Evolutionary conservation across 2,888 invertebrate genomes (phyloP).

Genomic region (Lithophane socia): DNA sequence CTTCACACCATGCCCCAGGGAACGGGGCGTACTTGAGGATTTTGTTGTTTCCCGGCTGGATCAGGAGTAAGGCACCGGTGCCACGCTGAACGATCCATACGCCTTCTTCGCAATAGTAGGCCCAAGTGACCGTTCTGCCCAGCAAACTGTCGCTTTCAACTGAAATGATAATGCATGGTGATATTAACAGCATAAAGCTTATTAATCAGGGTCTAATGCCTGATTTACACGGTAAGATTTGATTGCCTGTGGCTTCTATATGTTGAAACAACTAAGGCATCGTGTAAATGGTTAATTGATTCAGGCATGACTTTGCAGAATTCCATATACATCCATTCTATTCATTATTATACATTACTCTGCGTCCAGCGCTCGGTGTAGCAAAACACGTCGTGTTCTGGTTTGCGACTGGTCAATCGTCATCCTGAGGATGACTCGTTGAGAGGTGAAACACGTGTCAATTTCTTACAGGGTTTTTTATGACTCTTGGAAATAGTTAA

Average conservation of each 20-base stretch:
- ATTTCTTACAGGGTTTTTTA: too few species aligned
- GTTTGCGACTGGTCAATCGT: too few species aligned
- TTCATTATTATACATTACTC: too few species aligned
- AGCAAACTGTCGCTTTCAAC: conserved; percentile 84
- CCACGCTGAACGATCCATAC: conserved; percentile 85
- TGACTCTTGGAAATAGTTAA: too few species aligned
- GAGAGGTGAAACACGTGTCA: too few species aligned
- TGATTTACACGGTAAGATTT: neutral
- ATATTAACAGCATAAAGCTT: neutral
- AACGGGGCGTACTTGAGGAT: conserved; percentile 84
- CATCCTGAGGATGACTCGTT: too few species aligned
- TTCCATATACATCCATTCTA: too few species aligned
- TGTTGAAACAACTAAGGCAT: neutral
- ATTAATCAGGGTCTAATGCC: neutral
- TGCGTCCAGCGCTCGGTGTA: too few species aligned
- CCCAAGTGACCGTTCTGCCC: conserved; percentile 85
- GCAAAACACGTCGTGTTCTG: too few species aligned
- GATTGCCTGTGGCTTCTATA: neutral
- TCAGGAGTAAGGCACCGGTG: conserved; percentile 82
- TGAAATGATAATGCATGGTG: conserved; percentile 59
- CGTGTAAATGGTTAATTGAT: too few species aligned
- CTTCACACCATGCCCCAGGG: conserved; percentile 84
- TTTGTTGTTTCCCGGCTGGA: conserved; percentile 79
- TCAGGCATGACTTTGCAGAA: too few species aligned
- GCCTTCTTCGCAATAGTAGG: conserved; percentile 82